Percentiles rank a stretch among this genome's conserved stretches.
phyloP scores from a whole-genome alignment of 1,140 invertebrate genomes.

The Drosophila bocqueti region DNA sequence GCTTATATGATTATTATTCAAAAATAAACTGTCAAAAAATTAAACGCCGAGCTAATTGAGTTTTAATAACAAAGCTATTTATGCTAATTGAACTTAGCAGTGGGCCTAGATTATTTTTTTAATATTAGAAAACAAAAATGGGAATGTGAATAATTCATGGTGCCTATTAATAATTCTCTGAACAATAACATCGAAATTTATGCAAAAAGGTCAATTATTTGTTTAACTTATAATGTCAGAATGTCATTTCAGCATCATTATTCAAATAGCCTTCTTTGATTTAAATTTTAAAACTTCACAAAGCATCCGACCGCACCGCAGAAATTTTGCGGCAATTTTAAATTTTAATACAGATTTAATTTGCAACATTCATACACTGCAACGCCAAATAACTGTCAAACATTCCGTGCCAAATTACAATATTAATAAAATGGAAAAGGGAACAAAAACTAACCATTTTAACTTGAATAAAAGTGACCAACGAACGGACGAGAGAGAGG shows the following conservation, averaged over 20 bases:
- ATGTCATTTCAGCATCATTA: constrained; percentile 31
- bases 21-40: background rate
- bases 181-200: constrained; percentile 16
- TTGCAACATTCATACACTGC: constrained; percentile 32
- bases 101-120: background rate
- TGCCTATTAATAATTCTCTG: constrained; percentile 25
- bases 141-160: constrained; percentile 15
- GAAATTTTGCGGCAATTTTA: constrained; percentile 47
- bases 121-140: constrained; percentile 22
- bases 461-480: constrained; percentile 62
- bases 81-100: constrained; percentile 1
- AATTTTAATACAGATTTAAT: constrained; percentile 59
- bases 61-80: constrained; percentile 16
- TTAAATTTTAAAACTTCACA: constrained; percentile 41
- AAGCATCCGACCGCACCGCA: constrained; percentile 30
- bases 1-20: background rate
- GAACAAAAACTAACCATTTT: constrained; percentile 26
- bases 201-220: constrained; percentile 20
- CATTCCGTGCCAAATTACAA: constrained; percentile 71
- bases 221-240: constrained; percentile 17
- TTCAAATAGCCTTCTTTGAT: constrained; percentile 42
- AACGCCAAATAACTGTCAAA: constrained; percentile 59
- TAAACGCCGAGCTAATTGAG: background rate
- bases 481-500: background rate
- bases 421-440: constrained; percentile 51